Base-by-base conservation (phyloP, 1,140 invertebrate genomes). In the Cherax destructor region DNA sequence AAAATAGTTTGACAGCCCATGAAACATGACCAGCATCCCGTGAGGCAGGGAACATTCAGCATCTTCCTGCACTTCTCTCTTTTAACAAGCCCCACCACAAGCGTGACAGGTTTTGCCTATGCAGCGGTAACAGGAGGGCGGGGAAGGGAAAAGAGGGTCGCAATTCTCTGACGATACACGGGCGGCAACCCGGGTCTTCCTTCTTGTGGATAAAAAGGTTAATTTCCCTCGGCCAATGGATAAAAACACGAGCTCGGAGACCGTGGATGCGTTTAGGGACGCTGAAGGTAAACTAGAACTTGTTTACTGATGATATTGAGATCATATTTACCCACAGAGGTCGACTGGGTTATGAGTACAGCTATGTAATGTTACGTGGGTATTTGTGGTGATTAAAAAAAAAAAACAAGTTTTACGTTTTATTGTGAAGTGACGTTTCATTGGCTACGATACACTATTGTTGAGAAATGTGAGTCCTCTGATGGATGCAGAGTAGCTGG, bases 131-230 rank as follows among this genome's bases (percentile, higher is more conserved):
- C 13, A 9, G 52, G 52, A 7, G 52, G 52, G 52, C 13, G 9
- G 52, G 52, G 13, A 1, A n/a, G n/a, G 56, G 52, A 56, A 13
- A 13, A 9, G 52, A 56, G 21, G 80, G 5, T 11, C 30, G 3
- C 50, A 52, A 24, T 50, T 41, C 52, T 59, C 18, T 21, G 52
- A 49, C 18, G 56, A 50, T 50, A 83, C 80, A 61, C 21, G 80
- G 80, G 52, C 16, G 80, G 80, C 52, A 83, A 61, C 52, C 21
- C 49, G 52, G 52, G 52, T 83, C 80, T 83, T 83, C 56, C 80
- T 50, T 41, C n/a, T 24, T 18, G 30, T 30, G 52, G 80, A 83
- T 56, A 83, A 83, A 83, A 83, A 83, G 80, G 24, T 30, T 59
- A 59, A 83, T 83, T 61, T 83, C n/a, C 61, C 56, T 83, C 80